A percentile compares a stretch with the other conserved stretches of the same genome.
These are phyloP conservation scores for Florisuga fusca DNA, from an alignment of 2,797 vertebrate genomes.

Conservation along the genomic window DNA sequence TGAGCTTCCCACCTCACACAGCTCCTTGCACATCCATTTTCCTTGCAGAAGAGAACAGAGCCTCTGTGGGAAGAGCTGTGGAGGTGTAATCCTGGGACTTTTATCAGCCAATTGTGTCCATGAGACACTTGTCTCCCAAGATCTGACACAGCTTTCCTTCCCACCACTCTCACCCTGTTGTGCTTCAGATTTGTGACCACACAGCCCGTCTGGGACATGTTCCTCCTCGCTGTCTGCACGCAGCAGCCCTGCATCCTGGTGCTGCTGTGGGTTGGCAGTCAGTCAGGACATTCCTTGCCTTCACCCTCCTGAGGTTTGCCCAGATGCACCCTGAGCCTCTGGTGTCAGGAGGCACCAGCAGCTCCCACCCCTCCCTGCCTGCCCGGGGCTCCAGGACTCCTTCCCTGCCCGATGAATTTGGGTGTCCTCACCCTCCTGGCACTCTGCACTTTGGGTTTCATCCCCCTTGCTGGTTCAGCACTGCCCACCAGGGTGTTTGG, in stretches of 20 bases:
- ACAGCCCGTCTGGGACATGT: neutral
- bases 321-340: accelerated
- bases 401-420: neutral
- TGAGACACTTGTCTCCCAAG: accelerated
- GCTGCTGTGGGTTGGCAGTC: neutral
- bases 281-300: neutral
- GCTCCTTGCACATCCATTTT: neutral
- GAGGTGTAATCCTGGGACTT: neutral
- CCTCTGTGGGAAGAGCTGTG: no score
- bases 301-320: neutral
- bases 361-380: neutral
- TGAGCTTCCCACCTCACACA: neutral
- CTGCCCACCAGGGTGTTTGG: neutral
- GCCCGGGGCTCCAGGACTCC: neutral
- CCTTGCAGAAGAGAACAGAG: neutral
- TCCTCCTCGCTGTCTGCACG: neutral
- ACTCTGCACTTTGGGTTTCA: neutral
- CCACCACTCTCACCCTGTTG: neutral
- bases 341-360: neutral
- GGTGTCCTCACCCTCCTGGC: neutral
- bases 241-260: neutral
- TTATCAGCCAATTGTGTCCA: neutral
- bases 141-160: neutral
- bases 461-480: neutral
- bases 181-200: neutral